Evolutionary conservation across 1,140 invertebrate genomes (phyloP).

Genomic region (Andrena cerasifolii): DNA sequence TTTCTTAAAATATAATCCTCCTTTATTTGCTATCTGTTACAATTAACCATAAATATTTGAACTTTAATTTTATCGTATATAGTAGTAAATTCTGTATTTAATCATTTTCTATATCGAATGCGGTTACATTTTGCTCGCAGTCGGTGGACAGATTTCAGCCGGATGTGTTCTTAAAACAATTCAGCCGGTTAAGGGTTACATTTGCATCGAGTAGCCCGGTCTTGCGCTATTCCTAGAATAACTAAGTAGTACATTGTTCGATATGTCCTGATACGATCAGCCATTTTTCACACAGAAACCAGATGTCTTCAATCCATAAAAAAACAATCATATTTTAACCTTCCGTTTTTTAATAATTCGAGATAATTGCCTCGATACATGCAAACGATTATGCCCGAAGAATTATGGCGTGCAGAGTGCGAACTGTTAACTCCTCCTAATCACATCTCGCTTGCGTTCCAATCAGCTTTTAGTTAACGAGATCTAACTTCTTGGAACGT

Average conservation of each 20-base stretch:
- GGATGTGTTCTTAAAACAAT: conserved; percentile 31
- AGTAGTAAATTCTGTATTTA: no score
- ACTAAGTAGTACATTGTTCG: neutral
- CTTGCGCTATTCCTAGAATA: conserved; percentile 11
- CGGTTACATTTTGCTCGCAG: neutral
- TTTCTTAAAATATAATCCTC: no score
- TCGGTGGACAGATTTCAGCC: no score
- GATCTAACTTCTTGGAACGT: neutral
- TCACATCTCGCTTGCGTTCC: neutral
- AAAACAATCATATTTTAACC: neutral
- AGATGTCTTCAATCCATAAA: neutral
- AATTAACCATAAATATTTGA: no score
- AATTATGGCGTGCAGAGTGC: neutral
- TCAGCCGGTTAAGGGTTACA: conserved; percentile 22
- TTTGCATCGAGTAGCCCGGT: conserved; percentile 9
- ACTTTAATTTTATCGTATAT: no score
- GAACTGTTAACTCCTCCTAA: conserved; percentile 20
- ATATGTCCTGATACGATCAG: neutral
- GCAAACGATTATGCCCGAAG: neutral
- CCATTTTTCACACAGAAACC: neutral
- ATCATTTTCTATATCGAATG: neutral
- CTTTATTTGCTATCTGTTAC: no score
- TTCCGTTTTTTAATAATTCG: neutral
- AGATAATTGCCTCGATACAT: neutral
- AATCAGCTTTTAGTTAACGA: conserved; percentile 1